Conservation (phyloP, 1,140 invertebrate species). For the Melipona quadrifasciata region DNA sequence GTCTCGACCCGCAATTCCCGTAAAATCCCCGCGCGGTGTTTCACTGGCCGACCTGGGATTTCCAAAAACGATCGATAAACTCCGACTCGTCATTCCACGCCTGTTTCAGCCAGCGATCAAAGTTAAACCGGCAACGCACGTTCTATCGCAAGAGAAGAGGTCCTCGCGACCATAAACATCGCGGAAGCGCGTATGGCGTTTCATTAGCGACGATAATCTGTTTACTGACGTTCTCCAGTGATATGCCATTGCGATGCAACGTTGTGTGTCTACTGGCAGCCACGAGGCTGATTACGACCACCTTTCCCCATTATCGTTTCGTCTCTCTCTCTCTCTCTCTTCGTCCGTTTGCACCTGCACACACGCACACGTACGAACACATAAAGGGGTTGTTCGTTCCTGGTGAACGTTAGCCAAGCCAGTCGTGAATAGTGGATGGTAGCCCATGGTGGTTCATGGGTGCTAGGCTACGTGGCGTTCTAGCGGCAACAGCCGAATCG, state of each 20-base stretch:
- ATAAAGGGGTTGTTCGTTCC: conserved; percentile 48
- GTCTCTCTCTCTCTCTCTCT: not conserved
- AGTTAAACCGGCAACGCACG: not conserved
- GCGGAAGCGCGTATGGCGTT: conserved; percentile 38
- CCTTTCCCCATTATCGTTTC: conserved; percentile 14
- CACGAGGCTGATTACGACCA: conserved; percentile 32
- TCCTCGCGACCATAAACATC: conserved; percentile 50
- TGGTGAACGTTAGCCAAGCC: conserved; percentile 56
- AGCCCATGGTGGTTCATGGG: conserved; percentile 46
- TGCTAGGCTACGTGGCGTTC: conserved; percentile 33
- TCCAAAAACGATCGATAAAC: not conserved
- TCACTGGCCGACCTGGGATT: not conserved
- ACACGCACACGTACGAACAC: not conserved
- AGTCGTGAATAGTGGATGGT: conserved; percentile 61
- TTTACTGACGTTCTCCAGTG: conserved; percentile 59
- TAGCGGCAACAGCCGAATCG: conserved; percentile 47
- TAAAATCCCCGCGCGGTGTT: not conserved
- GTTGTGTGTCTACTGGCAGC: conserved; percentile 51
- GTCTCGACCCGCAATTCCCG: not conserved
- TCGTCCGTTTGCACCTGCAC: no score
- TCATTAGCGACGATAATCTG: conserved; percentile 68
- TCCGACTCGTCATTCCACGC: not conserved
- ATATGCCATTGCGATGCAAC: conserved; percentile 42
- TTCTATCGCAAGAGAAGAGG: not conserved
- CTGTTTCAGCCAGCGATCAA: not conserved